phyloP scores from a whole-genome alignment of 2,113 vertebrate species.

The Asarcornis scutulata region DNA sequence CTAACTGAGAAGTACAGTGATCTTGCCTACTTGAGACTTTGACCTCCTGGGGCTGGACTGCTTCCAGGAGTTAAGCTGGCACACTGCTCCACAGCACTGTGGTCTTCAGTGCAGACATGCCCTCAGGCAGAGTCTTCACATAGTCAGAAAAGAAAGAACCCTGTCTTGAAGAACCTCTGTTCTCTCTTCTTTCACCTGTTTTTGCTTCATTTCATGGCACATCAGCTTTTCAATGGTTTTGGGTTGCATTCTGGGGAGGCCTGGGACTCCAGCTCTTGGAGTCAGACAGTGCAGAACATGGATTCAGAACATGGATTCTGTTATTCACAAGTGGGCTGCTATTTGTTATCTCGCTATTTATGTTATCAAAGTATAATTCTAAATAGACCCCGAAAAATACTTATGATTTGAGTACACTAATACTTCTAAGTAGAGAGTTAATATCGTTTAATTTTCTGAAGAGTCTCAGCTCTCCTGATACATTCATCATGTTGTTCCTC shows the following conservation, averaged over 20 bases:
- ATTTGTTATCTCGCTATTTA: neutral
- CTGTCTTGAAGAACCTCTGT: neutral
- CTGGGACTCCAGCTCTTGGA: neutral
- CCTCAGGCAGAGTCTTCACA: neutral
- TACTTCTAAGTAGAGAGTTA: constrained; percentile 21
- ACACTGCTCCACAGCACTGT: neutral
- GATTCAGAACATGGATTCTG: neutral
- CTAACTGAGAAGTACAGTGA: neutral
- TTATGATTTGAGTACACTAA: neutral
- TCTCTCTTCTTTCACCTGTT: neutral
- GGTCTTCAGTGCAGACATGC: neutral
- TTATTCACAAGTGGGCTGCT: neutral
- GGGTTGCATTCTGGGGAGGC: neutral
- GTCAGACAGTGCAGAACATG: neutral
- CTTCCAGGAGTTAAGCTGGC: neutral
- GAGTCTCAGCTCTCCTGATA: neutral
- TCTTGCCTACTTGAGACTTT: neutral
- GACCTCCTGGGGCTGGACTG: neutral
- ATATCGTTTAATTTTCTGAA: constrained; percentile 28
- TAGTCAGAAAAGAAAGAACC: neutral
- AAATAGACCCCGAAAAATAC: constrained; percentile 3
- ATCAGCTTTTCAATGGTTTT: neutral
- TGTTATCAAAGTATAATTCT: constrained; percentile 11
- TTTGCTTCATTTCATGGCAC: neutral
- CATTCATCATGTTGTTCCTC: neutral